Evolutionary conservation across 2,888 invertebrate species (phyloP), one percentile per base, ranked within the genome.

Genomic region (Adineta ricciae): DNA sequence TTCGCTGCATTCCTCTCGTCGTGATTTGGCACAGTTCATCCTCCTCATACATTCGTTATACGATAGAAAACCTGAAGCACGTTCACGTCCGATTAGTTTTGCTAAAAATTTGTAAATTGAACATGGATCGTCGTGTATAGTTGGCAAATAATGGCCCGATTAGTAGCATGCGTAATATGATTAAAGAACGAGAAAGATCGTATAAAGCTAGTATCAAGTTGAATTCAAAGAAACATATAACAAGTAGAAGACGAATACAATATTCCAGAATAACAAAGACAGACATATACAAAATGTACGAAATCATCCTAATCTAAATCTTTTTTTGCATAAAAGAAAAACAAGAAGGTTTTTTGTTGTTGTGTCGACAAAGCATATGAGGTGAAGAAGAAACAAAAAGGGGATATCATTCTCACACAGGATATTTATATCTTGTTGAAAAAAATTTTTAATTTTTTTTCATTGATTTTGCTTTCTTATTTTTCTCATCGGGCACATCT

Each of bases 11-110:
- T 86, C 86, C 78, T 86, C 84, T 11, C 78, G 83, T 27, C 50
- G 49, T 46, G 54, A 32, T 72, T 83, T 84, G 19, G 84, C 83
- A 32, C 86, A 86, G 11, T 86, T 86, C 84, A 84, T 83, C 56
- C 86, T 72, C 21, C 83, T 56, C 84, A 86, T 86, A 56, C 86
- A 86, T 83, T 86, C 86, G 46, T 86, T 86, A 50, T 86, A 86
- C 9, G 86, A 86, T 16, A 86, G 54, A 56, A 86, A 86, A 32
- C 83, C 84, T 54, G 86, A 84, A 52, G 86, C 86, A 83, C 84
- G 84, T 32, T 86, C 86, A 78, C 84, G 52, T 46, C 83, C 54
- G 11, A 86, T 50, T 38, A 86, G 84, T 46, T 49, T 49, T 8
- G 78, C 84, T 85, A 78, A 78, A n/a, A 78, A 78, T 38, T 64